Percentiles rank a stretch among this genome's conserved stretches.
Conservation (phyloP, 2,888 invertebrate genomes). For the Clunio marinus region DNA sequence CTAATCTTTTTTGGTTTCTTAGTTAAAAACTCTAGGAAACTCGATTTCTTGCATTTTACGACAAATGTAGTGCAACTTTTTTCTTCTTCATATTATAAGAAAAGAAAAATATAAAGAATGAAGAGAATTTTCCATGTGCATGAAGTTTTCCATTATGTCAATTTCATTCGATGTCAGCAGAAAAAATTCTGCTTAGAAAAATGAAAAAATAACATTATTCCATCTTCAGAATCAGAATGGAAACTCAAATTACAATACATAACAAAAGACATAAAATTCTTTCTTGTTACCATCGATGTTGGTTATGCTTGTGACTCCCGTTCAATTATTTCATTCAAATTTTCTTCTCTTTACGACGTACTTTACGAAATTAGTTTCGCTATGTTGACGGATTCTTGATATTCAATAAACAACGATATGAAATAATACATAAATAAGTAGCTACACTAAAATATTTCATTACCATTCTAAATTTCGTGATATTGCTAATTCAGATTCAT, state of each 20-base stretch:
- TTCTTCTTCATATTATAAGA: no score
- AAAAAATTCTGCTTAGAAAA: slow-evolving; percentile 32
- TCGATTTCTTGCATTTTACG: no score
- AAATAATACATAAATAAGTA: no score
- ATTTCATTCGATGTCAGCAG: slow-evolving; percentile 25
- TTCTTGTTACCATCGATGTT: neutral
- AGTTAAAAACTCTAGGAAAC: no score
- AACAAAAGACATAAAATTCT: slow-evolving; percentile 20
- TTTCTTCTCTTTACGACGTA: slow-evolving; percentile 19
- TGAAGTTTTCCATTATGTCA: slow-evolving; percentile 17
- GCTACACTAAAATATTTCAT: no score
- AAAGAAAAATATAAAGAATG: no score
- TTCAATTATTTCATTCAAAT: slow-evolving; percentile 39
- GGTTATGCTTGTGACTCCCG: slow-evolving; percentile 32
- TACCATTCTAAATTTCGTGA: no score
- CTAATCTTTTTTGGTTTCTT: no score
- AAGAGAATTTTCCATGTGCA: slow-evolving; percentile 21
- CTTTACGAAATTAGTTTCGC: neutral
- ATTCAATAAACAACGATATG: no score
- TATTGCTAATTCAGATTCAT: no score
- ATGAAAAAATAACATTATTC: slow-evolving; percentile 33
- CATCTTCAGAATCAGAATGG: neutral
- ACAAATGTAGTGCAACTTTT: no score
- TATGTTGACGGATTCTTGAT: no score
- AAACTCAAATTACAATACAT: slow-evolving; percentile 34